Percentiles rank a stretch among this genome's conserved stretches.
Evolutionary conservation across 1,140 invertebrate genomes (phyloP).

Genomic region (Coptotermes formosanus): DNA sequence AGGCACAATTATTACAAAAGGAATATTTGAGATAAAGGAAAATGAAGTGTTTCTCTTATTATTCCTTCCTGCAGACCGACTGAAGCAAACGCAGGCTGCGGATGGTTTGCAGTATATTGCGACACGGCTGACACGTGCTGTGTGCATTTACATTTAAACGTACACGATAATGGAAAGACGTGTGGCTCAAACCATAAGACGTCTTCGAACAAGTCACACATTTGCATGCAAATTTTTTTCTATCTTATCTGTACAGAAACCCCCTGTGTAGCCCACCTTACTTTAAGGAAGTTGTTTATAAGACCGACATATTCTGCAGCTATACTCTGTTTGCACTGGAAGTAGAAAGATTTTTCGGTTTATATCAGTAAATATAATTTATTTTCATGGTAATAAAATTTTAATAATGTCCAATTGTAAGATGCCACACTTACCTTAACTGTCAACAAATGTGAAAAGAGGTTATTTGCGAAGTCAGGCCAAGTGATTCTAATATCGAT

Average conservation of each 20-base stretch:
- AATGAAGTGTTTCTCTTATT: neutral
- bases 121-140: neutral
- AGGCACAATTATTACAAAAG: too few species aligned
- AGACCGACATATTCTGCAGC: neutral
- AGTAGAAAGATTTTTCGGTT: too few species aligned
- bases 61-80: neutral
- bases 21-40: too few species aligned
- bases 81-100: neutral
- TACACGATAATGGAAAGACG: neutral
- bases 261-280: neutral
- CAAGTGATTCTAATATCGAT: too few species aligned
- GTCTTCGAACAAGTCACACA: neutral
- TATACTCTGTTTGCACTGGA: too few species aligned
- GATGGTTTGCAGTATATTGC: neutral
- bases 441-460: too few species aligned
- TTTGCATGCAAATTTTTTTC: neutral
- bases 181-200: neutral
- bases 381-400: too few species aligned
- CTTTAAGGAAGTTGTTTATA: neutral
- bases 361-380: too few species aligned
- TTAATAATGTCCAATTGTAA: too few species aligned
- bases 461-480: too few species aligned
- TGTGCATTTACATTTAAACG: neutral
- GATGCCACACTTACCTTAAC: too few species aligned
- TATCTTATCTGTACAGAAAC: neutral